Percentiles rank a stretch among this genome's conserved stretches.
These are phyloP conservation scores for Drosophila varians DNA, from an alignment of 1,140 invertebrate genomes.

Conservation along the genomic window DNA sequence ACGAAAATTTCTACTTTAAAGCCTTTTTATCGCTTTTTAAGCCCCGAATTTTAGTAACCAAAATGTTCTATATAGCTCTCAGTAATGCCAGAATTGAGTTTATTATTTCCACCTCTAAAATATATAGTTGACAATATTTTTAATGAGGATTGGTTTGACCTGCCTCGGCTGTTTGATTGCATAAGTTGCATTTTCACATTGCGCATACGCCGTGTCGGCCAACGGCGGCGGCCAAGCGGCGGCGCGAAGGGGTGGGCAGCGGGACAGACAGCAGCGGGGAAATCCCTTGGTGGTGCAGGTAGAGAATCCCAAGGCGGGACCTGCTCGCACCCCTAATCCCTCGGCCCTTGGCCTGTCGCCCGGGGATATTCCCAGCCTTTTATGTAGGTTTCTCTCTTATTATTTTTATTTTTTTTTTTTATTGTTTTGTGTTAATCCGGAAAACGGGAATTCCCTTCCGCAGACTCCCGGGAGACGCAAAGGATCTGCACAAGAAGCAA, in stretches of 20 bases:
- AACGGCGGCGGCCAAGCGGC: neutral
- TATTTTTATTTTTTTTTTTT: conserved; percentile 29
- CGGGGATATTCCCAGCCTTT: neutral
- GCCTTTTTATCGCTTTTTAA: no score
- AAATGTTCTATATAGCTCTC: no score
- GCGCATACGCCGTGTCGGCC: conserved; percentile 42
- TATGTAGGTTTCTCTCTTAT: neutral
- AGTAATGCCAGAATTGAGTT: no score
- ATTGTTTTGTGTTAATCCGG: conserved; percentile 66
- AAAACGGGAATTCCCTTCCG: conserved; percentile 78
- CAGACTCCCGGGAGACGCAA: conserved; percentile 26
- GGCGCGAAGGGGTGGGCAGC: no score
- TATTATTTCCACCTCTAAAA: neutral
- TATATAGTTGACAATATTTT: neutral
- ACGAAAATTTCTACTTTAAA: no score
- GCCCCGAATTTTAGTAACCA: no score
- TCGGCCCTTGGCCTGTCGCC: neutral
- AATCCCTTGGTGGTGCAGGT: conserved; percentile 8
- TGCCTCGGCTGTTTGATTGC: conserved; percentile 15
- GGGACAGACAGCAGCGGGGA: conserved; percentile 6
- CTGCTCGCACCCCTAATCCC: conserved; percentile 74
- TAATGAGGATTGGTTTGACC: neutral
- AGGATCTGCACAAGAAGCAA: no score
- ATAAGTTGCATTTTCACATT: conserved; percentile 23
- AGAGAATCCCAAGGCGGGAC: conserved; percentile 35